Conservation (phyloP, 2,113 vertebrate genomes). For the Petromus typicus region DNA sequence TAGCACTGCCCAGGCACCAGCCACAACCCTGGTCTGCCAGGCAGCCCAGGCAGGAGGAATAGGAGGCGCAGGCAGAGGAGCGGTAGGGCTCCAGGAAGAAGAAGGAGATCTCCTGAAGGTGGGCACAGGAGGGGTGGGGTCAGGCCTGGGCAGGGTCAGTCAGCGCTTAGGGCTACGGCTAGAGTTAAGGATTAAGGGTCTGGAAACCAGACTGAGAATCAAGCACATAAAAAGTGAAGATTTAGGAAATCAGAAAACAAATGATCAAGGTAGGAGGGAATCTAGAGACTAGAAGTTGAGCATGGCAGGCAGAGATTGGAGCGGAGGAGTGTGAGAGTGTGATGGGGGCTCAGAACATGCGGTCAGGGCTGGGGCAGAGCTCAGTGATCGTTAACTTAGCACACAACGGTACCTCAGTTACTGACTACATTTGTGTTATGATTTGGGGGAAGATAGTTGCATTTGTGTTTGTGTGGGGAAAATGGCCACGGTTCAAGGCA, state of each 20-base stretch:
- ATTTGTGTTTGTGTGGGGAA: background rate
- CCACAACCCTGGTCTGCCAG: conserved; percentile 95
- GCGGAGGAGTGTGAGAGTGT: background rate
- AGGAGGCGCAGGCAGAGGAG: conserved; percentile 88
- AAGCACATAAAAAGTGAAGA: background rate
- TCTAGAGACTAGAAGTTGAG: background rate
- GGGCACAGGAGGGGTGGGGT: background rate
- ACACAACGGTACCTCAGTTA: background rate
- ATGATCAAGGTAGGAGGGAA: background rate
- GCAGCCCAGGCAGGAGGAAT: conserved; percentile 93
- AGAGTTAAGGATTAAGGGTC: background rate
- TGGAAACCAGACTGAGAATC: background rate
- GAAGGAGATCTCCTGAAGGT: conserved; percentile 93
- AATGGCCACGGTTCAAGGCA: background rate
- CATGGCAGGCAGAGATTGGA: background rate
- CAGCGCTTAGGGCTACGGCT: background rate
- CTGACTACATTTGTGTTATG: background rate
- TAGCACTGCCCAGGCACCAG: conserved; percentile 91
- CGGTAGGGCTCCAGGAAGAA: conserved; percentile 94
- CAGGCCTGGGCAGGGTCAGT: background rate
- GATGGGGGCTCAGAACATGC: background rate
- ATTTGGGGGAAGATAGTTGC: background rate
- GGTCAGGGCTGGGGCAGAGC: background rate
- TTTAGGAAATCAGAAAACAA: background rate
- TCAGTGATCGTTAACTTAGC: background rate